Base-by-base conservation (phyloP, 2,113 vertebrate genomes). In the Osmerus eperlanus region DNA sequence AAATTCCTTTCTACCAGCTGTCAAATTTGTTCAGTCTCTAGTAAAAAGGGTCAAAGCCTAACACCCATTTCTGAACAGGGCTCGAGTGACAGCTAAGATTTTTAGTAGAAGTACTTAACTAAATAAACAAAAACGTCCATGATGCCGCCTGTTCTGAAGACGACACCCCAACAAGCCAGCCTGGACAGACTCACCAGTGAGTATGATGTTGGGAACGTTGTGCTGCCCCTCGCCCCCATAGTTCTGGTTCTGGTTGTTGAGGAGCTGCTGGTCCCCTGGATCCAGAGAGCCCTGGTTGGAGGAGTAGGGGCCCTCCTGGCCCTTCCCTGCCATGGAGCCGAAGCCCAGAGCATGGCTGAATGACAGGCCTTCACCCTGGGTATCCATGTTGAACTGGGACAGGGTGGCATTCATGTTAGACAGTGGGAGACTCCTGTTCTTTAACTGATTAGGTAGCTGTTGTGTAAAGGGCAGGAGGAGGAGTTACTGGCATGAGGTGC, bases 131-230 rank as follows among this genome's bases (percentile, higher is more conserved):
- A 32, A 36, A 4, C 32, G 4, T 4, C 7, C 7, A 36, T 36
- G 4, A 36, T 36, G 4, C 32, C 5, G 0, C 32, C 4, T 36
- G 32, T 36, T 4, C 32, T 36, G 32, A 36, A 36, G 32, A 36
- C 32, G 7, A 36, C 32, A 36, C 32, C 32, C 32, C 32, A 36
- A 36, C 4, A 4, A 36, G 32, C 4, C 32, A 36, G 52, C 21
- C 3, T 52, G 60, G 15, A 7, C 13, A 12, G 13, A 28, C 80
- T 74, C 72, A 95, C 94, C 94, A 53, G 94, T 92, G 76, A 96
- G 92, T 77, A 95, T 92, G 86, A 96, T 92, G 86, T 94, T 94
- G 76, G 95, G 94, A 41, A 95, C 92, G 47, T 91, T 83, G n/a
- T 92, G 89, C 0, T 89, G 91, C n/a, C 89, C 90, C 2, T 88